Percentiles rank a stretch among this genome's conserved stretches.
These are phyloP conservation scores for Plotosus lineatus DNA, from an alignment of 2,113 vertebrate genomes.

Conservation along the genomic window DNA sequence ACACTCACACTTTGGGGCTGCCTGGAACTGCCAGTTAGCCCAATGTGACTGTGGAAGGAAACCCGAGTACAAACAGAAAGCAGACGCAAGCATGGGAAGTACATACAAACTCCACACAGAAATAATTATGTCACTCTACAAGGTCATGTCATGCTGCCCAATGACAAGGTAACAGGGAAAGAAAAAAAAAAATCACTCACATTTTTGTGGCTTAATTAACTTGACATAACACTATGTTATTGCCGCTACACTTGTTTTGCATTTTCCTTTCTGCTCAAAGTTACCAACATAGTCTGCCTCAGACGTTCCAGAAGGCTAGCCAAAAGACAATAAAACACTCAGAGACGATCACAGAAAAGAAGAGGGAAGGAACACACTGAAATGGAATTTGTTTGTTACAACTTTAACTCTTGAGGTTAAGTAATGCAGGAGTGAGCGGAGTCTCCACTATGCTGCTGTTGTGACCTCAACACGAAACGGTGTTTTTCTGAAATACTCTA, in stretches of 20 bases:
- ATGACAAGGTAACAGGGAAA: background rate
- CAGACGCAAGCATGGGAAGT: too few species aligned
- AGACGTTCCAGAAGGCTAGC: constrained; percentile 69
- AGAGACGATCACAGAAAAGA: constrained; percentile 67
- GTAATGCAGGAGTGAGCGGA: constrained; percentile 44
- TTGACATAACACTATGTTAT: constrained; percentile 38
- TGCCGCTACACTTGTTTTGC: constrained; percentile 62
- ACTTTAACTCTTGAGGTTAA: constrained; percentile 56
- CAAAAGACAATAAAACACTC: constrained; percentile 69
- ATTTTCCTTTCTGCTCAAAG: constrained; percentile 50
- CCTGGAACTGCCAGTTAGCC: too few species aligned
- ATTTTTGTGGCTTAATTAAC: constrained; percentile 17
- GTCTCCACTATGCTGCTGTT: constrained; percentile 10
- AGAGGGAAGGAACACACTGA: constrained; percentile 27
- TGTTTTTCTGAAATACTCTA: constrained; percentile 19
- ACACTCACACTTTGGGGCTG: too few species aligned
- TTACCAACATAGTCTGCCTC: constrained; percentile 69
- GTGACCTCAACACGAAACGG: constrained; percentile 14
- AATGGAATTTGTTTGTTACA: constrained; percentile 59
- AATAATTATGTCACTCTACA: too few species aligned
- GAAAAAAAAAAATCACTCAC: constrained; percentile 12
- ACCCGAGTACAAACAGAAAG: too few species aligned
- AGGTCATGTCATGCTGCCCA: too few species aligned
- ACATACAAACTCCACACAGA: too few species aligned
- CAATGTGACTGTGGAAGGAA: too few species aligned